A percentile compares a stretch with the other conserved stretches of the same genome.
Conservation (phyloP, 1,140 invertebrate genomes). For the Lerema accius region DNA sequence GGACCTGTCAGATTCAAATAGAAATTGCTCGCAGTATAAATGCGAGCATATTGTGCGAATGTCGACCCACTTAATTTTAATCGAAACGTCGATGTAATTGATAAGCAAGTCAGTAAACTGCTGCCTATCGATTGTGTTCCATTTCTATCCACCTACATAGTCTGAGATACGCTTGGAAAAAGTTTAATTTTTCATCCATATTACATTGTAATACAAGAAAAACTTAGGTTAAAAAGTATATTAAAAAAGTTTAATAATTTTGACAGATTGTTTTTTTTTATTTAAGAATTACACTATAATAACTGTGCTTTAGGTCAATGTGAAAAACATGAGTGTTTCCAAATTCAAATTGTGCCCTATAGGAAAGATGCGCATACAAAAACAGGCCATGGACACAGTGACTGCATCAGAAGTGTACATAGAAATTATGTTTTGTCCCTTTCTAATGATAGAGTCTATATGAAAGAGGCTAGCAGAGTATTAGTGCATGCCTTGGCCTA, state of each 20-base stretch:
- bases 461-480: conserved; percentile 38
- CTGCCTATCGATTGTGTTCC: conserved; percentile 13
- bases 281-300: too few species aligned
- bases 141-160: conserved; percentile 3
- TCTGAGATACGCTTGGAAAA: background rate
- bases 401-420: conserved; percentile 33
- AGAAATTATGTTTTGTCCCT: conserved; percentile 39
- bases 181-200: too few species aligned
- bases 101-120: conserved; percentile 18
- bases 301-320: background rate
- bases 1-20: conserved; percentile 19
- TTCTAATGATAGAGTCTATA: conserved; percentile 34
- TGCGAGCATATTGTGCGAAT: conserved; percentile 27
- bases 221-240: too few species aligned
- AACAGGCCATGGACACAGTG: conserved; percentile 39
- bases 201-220: too few species aligned
- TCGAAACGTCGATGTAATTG: conserved; percentile 24
- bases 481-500: conserved; percentile 36
- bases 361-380: conserved; percentile 47
- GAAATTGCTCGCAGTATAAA: conserved; percentile 17
- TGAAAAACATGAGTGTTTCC: background rate
- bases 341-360: conserved; percentile 42
- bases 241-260: too few species aligned
- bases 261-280: too few species aligned
- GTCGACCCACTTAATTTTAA: conserved; percentile 31